Percentiles rank a stretch among this genome's conserved stretches.
Evolutionary conservation across 2,888 invertebrate species (phyloP).

Genomic region (Phyto melanocephala): DNA sequence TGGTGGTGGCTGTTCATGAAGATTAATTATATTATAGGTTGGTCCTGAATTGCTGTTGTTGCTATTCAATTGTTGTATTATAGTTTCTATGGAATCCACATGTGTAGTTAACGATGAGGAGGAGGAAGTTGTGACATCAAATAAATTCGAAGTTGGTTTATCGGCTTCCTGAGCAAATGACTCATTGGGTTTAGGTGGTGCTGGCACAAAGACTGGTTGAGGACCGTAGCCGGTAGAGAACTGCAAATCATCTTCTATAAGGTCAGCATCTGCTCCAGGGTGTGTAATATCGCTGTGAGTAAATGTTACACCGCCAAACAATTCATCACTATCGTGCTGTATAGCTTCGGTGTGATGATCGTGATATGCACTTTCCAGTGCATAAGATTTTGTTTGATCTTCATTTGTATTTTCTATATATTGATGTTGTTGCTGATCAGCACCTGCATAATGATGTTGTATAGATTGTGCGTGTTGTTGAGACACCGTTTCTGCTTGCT

Average conservation of each 20-base stretch:
- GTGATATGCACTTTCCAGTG: background rate
- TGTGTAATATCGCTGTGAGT: constrained; percentile 82
- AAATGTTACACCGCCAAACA: constrained; percentile 76
- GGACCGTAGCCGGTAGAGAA: constrained; percentile 80
- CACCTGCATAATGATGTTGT: too few species aligned
- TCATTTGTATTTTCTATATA: background rate
- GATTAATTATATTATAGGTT: constrained; percentile 73
- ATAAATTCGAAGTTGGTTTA: constrained; percentile 45
- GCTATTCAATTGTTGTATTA: constrained; percentile 83
- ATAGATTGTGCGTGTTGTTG: background rate
- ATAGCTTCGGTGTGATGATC: background rate
- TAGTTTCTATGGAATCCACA: constrained; percentile 81
- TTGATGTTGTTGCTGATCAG: background rate
- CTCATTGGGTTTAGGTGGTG: constrained; percentile 78
- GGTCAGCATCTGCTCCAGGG: constrained; percentile 82
- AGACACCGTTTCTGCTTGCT: background rate
- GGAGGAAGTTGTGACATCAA: constrained; percentile 70
- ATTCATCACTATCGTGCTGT: constrained; percentile 50
- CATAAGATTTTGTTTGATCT: background rate
- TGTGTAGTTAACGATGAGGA: constrained; percentile 76
- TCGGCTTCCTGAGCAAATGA: constrained; percentile 68
- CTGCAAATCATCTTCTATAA: constrained; percentile 81
- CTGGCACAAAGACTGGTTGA: constrained; percentile 74
- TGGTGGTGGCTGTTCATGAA: constrained; percentile 66
- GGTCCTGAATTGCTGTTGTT: constrained; percentile 78